Evolutionary conservation across 2,888 invertebrate species (phyloP).

Genomic region (Sphaeridia pumilis): DNA sequence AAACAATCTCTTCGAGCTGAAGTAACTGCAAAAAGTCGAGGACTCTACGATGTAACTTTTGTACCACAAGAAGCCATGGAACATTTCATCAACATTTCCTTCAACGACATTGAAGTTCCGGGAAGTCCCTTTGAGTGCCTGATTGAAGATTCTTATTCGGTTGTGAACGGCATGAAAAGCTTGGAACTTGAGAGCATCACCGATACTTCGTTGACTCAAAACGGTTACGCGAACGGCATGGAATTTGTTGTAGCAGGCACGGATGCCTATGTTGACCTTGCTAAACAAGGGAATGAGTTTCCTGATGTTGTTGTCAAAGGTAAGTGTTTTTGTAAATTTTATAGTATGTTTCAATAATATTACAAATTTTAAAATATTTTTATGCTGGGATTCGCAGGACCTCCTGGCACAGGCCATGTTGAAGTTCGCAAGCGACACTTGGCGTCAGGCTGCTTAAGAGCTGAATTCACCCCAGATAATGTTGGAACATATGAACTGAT

Average conservation of each 20-base stretch:
- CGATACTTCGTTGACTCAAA: constrained; percentile 30
- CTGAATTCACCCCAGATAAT: constrained; percentile 62
- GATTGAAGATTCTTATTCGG: constrained; percentile 37
- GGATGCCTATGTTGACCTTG: constrained; percentile 42
- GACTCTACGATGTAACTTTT: constrained; percentile 83
- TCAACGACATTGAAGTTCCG: constrained; percentile 55
- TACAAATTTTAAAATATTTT: background rate
- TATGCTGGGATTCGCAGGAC: constrained; percentile 34
- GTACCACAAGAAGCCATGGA: constrained; percentile 78
- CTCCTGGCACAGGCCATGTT: constrained; percentile 40
- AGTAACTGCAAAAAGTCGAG: constrained; percentile 78
- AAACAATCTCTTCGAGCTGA: constrained; percentile 81
- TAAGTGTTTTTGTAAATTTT: constrained; percentile 35
- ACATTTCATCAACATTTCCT: constrained; percentile 85
- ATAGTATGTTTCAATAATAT: background rate
- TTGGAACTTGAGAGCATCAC: constrained; percentile 32
- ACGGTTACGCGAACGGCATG: constrained; percentile 38
- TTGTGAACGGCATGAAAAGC: constrained; percentile 30
- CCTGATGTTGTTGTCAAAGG: constrained; percentile 46
- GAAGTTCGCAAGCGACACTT: constrained; percentile 34
- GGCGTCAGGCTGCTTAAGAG: constrained; percentile 44
- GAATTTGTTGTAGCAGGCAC: constrained; percentile 42
- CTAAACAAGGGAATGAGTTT: constrained; percentile 43
- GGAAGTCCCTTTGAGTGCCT: constrained; percentile 80
- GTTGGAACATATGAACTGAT: constrained; percentile 65